Base-by-base conservation (phyloP, 2,797 vertebrate genomes). In the Spatula clypeata region DNA sequence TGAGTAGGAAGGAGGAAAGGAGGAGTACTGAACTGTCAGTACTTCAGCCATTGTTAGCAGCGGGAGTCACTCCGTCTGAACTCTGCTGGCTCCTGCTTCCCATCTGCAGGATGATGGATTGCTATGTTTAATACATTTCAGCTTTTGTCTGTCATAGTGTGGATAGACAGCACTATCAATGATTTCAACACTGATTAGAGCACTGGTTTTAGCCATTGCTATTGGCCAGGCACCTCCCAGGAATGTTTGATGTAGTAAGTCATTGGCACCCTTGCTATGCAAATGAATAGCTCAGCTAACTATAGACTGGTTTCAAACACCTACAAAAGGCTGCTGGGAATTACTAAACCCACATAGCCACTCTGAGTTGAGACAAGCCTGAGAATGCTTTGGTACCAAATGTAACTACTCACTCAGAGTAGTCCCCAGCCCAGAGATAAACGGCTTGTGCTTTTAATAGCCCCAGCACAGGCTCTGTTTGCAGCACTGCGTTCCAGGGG, bases 41-140 rank as follows among this genome's bases (percentile, higher is more conserved):
- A 93, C 96, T 98, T 81, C 95, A 97, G 97, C 98, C 98, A 97
- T 98, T 98, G 98, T 98, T 98, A 98, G 97, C 98, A 98, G 98
- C 95, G 75, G 98, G 98, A 98, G 98, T 97, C 96, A 94, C 95
- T 98, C 97, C 96, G 93, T 98, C 98, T 98, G 97, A 98, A 98
- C 98, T 98, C 97, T 83, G 87, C 94, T 97, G 98, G 98, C 98
- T 98, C 98, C 98, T 98, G 98, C 98, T 98, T 97, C 96, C 98
- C 98, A 98, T 98, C 98, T 98, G 98, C 95, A 79, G 97, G 95
- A 98, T 98, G 98, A 98, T 98, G 98, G 98, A 98, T 98, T 98
- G 98, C 98, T 98, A 95, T 98, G 98, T 98, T 98, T 98, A 98
- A 98, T 98, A 98, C 98, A 98, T 98, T 98, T 98, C 98, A 98